Evolutionary conservation across 2,888 invertebrate genomes (phyloP).

Genomic region (Auanema sp.): DNA sequence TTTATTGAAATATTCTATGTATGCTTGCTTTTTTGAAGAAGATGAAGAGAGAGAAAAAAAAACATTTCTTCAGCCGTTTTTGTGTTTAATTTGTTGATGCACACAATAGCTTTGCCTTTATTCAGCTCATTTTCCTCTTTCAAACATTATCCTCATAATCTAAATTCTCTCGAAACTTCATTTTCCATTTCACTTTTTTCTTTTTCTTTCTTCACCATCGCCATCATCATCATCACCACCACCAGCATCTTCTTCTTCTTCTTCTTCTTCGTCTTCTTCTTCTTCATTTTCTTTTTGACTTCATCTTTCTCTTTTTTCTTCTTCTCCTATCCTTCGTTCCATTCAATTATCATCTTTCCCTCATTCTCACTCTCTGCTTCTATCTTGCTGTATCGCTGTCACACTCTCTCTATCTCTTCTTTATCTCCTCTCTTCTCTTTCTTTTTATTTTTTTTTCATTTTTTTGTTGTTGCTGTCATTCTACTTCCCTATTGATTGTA

Average conservation of each 20-base stretch:
- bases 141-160: background rate
- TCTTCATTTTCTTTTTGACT: background rate
- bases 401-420: background rate
- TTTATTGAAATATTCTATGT: too few relatives aligned
- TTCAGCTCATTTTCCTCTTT: too few relatives aligned
- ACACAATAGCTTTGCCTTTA: too few relatives aligned
- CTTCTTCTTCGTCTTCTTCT: background rate
- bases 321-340: background rate
- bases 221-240: too few relatives aligned
- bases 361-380: background rate
- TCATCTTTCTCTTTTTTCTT: background rate
- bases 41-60: too few relatives aligned
- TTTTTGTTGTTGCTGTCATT: constrained; percentile 1
- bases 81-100: too few relatives aligned
- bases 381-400: background rate
- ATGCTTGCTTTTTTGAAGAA: too few relatives aligned
- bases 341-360: background rate
- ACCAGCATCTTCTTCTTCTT: background rate
- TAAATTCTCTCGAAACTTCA: constrained; percentile 1
- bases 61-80: too few relatives aligned
- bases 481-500: background rate
- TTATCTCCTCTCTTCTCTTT: background rate
- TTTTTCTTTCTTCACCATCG: too few relatives aligned
- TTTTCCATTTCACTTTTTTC: too few relatives aligned
- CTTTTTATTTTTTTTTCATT: background rate